phyloP scores from a whole-genome alignment of 2,888 invertebrate species.

The Drosophila kanekoi region DNA sequence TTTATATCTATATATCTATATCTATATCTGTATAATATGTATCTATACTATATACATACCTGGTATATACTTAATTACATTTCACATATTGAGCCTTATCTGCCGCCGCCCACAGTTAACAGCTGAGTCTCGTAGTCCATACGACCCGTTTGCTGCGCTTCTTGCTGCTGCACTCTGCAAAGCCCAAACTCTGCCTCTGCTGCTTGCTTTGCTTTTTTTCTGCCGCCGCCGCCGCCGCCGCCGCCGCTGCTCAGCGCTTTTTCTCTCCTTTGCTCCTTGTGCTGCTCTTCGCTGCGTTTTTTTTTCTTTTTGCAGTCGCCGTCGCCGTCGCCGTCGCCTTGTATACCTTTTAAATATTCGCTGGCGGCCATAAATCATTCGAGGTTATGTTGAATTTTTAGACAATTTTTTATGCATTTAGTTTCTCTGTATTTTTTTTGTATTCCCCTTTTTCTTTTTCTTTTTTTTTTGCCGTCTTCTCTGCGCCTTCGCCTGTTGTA shows the following conservation, averaged over 20 bases:
- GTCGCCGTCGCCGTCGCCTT: constrained; percentile 37
- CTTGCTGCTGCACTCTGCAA: constrained; percentile 28
- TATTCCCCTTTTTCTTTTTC: constrained; percentile 1
- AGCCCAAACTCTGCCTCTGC: constrained; percentile 36
- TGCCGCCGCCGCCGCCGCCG: no score
- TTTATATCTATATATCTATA: no score
- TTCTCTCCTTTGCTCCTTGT: constrained; percentile 16
- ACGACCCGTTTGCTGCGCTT: constrained; percentile 10
- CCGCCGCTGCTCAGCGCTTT: constrained; percentile 4
- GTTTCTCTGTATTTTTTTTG: constrained; percentile 34
- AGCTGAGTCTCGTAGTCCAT: constrained; percentile 7
- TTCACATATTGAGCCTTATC: no score
- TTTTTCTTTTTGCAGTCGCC: constrained; percentile 29
- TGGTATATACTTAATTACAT: no score
- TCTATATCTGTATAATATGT: no score
- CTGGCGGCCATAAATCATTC: constrained; percentile 83
- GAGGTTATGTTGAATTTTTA: constrained; percentile 84
- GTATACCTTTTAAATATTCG: constrained; percentile 82
- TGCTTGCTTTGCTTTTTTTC: constrained; percentile 11
- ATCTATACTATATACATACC: no score
- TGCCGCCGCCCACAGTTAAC: no score
- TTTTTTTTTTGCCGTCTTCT: constrained; percentile 36
- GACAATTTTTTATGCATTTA: constrained; percentile 74
- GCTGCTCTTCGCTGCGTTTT: constrained; percentile 21
- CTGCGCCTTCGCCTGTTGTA: constrained; percentile 26